Percentiles rank a stretch among this genome's conserved stretches.
Conservation (phyloP, 2,888 invertebrate species). For the Erpobdella octoculata region DNA sequence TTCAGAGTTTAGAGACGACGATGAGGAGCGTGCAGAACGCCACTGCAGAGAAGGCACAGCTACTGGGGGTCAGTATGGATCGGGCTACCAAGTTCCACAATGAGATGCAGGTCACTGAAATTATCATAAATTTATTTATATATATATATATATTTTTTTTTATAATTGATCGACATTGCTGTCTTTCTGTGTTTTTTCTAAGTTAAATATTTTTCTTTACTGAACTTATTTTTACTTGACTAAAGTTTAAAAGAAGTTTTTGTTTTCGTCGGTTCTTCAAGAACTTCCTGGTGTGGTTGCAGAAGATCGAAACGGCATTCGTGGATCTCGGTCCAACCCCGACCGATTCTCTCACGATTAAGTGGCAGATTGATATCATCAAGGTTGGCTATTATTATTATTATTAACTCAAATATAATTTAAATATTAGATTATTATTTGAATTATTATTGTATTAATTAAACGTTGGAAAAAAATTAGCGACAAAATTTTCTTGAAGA, state of each 20-base stretch:
- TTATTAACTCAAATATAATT: too few relatives aligned
- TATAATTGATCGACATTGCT: too few relatives aligned
- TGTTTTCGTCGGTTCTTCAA: conserved; percentile 49
- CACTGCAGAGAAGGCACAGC: conserved; percentile 81
- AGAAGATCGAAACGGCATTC: conserved; percentile 78
- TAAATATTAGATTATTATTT: background rate
- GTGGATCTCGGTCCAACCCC: conserved; percentile 77
- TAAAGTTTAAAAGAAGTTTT: background rate
- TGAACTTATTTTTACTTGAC: background rate
- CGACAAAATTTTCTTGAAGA: too few relatives aligned
- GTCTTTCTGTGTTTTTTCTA: background rate
- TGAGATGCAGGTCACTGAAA: conserved; percentile 46
- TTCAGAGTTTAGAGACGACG: conserved; percentile 79
- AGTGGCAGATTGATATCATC: conserved; percentile 82
- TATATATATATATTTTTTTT: too few relatives aligned
- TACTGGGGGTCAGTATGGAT: conserved; percentile 91
- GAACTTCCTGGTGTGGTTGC: conserved; percentile 80
- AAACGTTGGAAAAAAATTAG: background rate
- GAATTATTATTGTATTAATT: background rate
- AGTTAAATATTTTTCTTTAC: background rate
- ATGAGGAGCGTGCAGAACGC: conserved; percentile 66
- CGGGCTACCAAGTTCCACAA: conserved; percentile 69
- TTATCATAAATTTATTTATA: too few relatives aligned
- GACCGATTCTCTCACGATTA: conserved; percentile 86
- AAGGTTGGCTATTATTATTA: too few relatives aligned